Base-by-base conservation (phyloP, 2,888 invertebrate genomes). In the Acholoe squamosa region DNA sequence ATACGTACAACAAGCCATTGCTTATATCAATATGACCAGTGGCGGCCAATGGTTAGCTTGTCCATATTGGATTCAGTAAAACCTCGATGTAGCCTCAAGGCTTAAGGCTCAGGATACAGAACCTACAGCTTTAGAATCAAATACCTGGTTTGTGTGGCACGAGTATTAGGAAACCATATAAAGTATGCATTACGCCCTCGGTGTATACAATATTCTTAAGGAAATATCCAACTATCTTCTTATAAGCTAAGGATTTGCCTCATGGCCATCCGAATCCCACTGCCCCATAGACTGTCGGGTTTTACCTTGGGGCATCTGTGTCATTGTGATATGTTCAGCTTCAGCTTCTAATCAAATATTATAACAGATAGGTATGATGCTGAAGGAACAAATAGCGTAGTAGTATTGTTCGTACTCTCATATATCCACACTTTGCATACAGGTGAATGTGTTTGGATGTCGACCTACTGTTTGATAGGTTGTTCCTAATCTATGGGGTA, bases 241-340 rank as follows among this genome's bases (percentile, higher is more conserved):
- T 3, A 43, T 43, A 43, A 43, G 10, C 43, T 43, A 43, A 43
- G 43, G 10, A 43, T 3, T 43, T 43, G 43, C 43, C 43, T 43
- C 43, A 43, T 43, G 43, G 43, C 10, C 43, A 43, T 10, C 43
- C 10, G 43, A 43, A 43, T 43, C 5, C 43, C 3, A 43, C 43
- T 43, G 43, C 43, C 43, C 43, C 10, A 43, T 43, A 43, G 61
- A 61, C n/a, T 25, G 61, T n/a, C 76, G 76, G 76, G 25, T 76
- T 71, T 31, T 76, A 76, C 31, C n/a, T 3, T 25, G 31, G 25
- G 76, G 76, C 76, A 19, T n/a, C 76, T 76, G 76, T 76, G 31
- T 76, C 5, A 76, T 76, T 76, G 76, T 76, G 76, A 76, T 76
- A 76, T 76, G 16, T 61, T 61, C 61, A n/a, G 61, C 61, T 61